These are phyloP conservation scores for Amphiprion clarkii DNA, from an alignment of 2,797 vertebrate species.

Conservation along the genomic window DNA sequence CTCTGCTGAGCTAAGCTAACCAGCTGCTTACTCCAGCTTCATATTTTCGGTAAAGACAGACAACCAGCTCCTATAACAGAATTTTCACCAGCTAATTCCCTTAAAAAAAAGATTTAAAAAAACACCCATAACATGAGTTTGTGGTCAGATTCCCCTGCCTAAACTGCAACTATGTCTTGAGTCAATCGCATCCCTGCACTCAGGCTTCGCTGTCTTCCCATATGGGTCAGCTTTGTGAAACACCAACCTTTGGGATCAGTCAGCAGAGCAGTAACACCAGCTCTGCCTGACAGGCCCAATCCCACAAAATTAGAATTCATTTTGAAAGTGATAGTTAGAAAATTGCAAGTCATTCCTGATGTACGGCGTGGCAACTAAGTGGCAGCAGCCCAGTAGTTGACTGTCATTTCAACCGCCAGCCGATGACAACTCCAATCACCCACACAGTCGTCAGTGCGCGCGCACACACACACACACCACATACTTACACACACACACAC, in stretches of 20 bases:
- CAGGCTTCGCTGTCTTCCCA: conserved; percentile 45
- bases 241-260: conserved; percentile 67
- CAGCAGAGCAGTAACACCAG: conserved; percentile 57
- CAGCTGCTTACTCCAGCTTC: background rate
- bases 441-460: conserved; percentile 54
- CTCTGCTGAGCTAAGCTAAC: conserved; percentile 16
- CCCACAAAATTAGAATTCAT: conserved; percentile 81
- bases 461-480: conserved; percentile 13
- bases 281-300: conserved; percentile 76
- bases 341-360: conserved; percentile 86
- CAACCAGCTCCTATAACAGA: background rate
- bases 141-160: background rate
- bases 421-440: conserved; percentile 81
- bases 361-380: conserved; percentile 78
- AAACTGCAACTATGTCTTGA: background rate
- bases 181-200: conserved; percentile 36
- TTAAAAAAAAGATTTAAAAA: background rate
- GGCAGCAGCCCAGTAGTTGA: conserved; percentile 78
- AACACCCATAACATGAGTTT: no score
- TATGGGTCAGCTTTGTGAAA: conserved; percentile 53
- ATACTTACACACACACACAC: background rate
- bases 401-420: conserved; percentile 80
- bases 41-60: background rate
- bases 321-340: conserved; percentile 86
- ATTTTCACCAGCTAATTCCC: background rate